Percentiles rank a stretch among this genome's conserved stretches.
Conservation (phyloP, 1,140 invertebrate genomes). For the Drosophila yakuba region DNA sequence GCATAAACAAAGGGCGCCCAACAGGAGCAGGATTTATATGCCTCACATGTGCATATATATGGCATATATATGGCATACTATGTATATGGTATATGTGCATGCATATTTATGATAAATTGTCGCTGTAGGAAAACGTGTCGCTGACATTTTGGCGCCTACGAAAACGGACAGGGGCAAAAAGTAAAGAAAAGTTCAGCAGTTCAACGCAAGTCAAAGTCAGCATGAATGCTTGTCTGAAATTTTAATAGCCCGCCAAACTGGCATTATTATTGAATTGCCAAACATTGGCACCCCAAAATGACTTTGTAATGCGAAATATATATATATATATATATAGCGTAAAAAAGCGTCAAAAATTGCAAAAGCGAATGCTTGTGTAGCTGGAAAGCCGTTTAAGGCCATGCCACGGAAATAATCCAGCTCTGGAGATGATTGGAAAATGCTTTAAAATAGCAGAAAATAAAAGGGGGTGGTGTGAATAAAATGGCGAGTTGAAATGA, state of each 20-base stretch:
- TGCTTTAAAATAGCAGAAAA: constrained; percentile 35
- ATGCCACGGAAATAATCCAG: constrained; percentile 62
- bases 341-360: constrained; percentile 5
- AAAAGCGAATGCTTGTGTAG: constrained; percentile 47
- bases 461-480: neutral
- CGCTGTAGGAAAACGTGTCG: constrained; percentile 67
- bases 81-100: constrained; percentile 20
- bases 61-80: constrained; percentile 5
- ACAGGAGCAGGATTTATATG: constrained; percentile 64
- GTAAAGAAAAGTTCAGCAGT: constrained; percentile 26
- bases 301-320: constrained; percentile 55
- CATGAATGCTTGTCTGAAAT: constrained; percentile 70
- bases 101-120: constrained; percentile 81
- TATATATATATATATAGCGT: neutral
- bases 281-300: constrained; percentile 56
- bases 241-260: constrained; percentile 76
- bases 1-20: constrained; percentile 70
- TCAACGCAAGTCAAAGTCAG: constrained; percentile 55
- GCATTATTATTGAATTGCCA: constrained; percentile 71
- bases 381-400: constrained; percentile 71
- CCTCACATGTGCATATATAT: constrained; percentile 32
- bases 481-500: constrained; percentile 19
- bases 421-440: constrained; percentile 70
- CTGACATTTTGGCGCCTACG: constrained; percentile 75
- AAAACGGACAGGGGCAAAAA: constrained; percentile 46